A percentile compares a stretch with the other conserved stretches of the same genome.
Evolutionary conservation across 1,140 invertebrate species (phyloP).

Genomic region (Leptinotarsa undecemlineata): DNA sequence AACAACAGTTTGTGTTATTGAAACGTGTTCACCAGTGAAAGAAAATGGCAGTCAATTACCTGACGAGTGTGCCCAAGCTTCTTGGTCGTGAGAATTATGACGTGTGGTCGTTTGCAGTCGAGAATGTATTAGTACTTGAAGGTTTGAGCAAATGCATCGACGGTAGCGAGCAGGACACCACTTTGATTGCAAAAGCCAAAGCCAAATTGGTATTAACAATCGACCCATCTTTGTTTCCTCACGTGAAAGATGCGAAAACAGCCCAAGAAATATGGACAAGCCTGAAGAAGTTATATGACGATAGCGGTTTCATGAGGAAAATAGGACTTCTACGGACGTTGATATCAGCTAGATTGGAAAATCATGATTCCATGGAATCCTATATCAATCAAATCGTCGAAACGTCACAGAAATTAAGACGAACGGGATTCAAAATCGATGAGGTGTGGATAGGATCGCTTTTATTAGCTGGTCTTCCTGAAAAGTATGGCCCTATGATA

Average conservation of each 20-base stretch:
- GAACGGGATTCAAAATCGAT: constrained; percentile 49
- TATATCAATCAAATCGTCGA: constrained; percentile 34
- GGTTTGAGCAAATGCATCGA: constrained; percentile 38
- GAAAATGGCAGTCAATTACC: constrained; percentile 33
- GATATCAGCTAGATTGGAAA: constrained; percentile 34
- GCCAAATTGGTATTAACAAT: constrained; percentile 37
- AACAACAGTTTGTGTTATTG: not conserved
- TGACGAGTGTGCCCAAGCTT: constrained; percentile 42
- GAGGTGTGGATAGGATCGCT: constrained; percentile 53
- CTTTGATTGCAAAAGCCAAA: constrained; percentile 34
- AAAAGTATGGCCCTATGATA: constrained; percentile 54
- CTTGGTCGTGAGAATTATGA: constrained; percentile 40
- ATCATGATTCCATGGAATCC: constrained; percentile 34
- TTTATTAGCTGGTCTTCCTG: constrained; percentile 51
- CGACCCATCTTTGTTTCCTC: constrained; percentile 34
- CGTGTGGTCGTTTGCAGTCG: constrained; percentile 40
- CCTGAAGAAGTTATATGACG: constrained; percentile 33
- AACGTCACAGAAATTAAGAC: constrained; percentile 46
- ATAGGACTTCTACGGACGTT: constrained; percentile 34
- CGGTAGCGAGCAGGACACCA: constrained; percentile 34
- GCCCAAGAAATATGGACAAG: constrained; percentile 32
- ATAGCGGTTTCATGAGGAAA: constrained; percentile 29
- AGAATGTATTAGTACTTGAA: constrained; percentile 43
- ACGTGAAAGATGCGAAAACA: constrained; percentile 32
- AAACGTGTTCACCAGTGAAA: not conserved